phyloP scores from a whole-genome alignment of 2,797 vertebrate species.

The Leucoraja ocellata region DNA sequence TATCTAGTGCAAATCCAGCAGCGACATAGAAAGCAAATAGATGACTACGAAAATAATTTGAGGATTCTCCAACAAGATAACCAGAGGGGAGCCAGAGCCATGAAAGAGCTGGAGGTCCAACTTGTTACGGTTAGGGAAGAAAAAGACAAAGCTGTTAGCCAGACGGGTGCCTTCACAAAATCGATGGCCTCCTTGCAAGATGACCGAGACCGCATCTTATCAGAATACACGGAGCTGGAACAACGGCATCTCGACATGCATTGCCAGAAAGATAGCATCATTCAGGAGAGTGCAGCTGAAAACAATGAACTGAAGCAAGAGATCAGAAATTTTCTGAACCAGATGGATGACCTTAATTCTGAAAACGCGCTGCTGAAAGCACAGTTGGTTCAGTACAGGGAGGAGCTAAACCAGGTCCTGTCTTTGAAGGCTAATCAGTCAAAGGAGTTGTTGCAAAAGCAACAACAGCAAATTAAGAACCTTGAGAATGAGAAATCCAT shows the following conservation, averaged over 20 bases:
- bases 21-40: constrained; percentile 60
- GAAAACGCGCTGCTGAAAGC: constrained; percentile 83
- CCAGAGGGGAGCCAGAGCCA: constrained; percentile 56
- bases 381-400: constrained; percentile 75
- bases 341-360: constrained; percentile 80
- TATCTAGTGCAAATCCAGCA: constrained; percentile 70
- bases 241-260: constrained; percentile 54
- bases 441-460: constrained; percentile 74
- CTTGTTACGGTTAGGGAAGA: constrained; percentile 56
- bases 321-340: constrained; percentile 63
- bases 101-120: constrained; percentile 58
- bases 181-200: constrained; percentile 71
- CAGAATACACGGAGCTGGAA: constrained; percentile 62
- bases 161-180: constrained; percentile 68
- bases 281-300: constrained; percentile 53
- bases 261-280: constrained; percentile 54
- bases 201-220: constrained; percentile 66
- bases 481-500: constrained; percentile 66
- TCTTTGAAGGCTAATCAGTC: constrained; percentile 80
- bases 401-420: constrained; percentile 78
- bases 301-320: constrained; percentile 68
- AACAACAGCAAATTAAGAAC: constrained; percentile 70
- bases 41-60: constrained; percentile 64
- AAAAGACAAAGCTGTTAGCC: constrained; percentile 57
- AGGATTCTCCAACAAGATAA: constrained; percentile 55